Conservation (phyloP, 2,797 vertebrate species). For the Chiroxiphia lanceolata region DNA sequence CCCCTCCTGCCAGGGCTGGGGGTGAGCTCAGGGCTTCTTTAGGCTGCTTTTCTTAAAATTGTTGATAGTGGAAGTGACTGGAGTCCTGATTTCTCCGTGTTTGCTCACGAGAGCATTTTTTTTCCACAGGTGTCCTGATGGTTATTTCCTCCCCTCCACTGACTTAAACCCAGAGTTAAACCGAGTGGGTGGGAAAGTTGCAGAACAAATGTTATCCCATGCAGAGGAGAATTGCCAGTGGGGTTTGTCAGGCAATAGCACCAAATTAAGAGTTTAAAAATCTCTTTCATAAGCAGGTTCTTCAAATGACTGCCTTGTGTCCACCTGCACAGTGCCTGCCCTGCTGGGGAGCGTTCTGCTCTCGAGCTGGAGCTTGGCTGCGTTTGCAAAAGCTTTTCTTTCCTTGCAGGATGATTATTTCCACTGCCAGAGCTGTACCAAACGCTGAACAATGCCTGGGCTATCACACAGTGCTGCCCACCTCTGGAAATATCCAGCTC, state of each 20-base stretch:
- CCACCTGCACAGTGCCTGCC: not conserved
- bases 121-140: not conserved
- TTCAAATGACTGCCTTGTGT: not conserved
- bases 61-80: not conserved
- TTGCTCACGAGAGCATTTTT: not conserved
- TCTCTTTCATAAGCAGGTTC: not conserved
- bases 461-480: not conserved
- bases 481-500: not conserved
- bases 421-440: not conserved
- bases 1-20: not conserved
- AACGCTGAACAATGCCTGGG: not conserved
- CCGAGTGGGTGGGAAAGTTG: not conserved
- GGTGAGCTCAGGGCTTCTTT: not conserved
- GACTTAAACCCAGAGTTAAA: not conserved
- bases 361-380: not conserved
- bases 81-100: not conserved
- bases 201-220: not conserved
- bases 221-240: not conserved
- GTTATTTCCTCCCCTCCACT: not conserved
- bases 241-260: not conserved
- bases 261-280: not conserved
- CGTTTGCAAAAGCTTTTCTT: not conserved
- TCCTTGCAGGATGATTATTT: not conserved
- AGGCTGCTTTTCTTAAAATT: not conserved
- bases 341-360: not conserved